phyloP scores from a whole-genome alignment of 2,113 vertebrate genomes.

The Vireo altiloquus region DNA sequence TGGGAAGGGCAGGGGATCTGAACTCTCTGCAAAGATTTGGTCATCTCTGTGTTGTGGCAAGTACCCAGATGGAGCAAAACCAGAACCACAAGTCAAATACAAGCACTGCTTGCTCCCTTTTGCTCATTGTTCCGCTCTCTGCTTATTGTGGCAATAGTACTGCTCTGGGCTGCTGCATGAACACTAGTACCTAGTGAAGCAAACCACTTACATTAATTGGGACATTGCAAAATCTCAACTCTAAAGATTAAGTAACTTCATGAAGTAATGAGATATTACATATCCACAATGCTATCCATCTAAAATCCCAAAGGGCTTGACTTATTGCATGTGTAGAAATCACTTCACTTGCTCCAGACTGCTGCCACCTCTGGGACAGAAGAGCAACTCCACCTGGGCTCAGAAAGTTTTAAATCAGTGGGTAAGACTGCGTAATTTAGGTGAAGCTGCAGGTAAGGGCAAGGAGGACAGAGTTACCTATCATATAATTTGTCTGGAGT shows the following conservation, averaged over 20 bases:
- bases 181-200: background rate
- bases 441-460: background rate
- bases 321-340: background rate
- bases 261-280: background rate
- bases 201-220: background rate
- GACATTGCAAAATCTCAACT: background rate
- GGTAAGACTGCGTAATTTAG: background rate
- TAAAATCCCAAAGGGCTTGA: background rate
- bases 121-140: background rate
- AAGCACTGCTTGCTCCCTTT: background rate
- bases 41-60: background rate
- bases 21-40: background rate
- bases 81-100: background rate
- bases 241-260: background rate
- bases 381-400: background rate
- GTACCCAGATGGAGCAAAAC: background rate
- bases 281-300: background rate
- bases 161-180: background rate
- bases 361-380: constrained; percentile 12
- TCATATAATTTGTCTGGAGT: background rate
- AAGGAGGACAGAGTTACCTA: background rate
- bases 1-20: background rate
- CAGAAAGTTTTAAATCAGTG: background rate
- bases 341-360: background rate
- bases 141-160: background rate